These are phyloP conservation scores for Drosophila dunni DNA, from an alignment of 1,140 invertebrate species.

Conservation along the genomic window DNA sequence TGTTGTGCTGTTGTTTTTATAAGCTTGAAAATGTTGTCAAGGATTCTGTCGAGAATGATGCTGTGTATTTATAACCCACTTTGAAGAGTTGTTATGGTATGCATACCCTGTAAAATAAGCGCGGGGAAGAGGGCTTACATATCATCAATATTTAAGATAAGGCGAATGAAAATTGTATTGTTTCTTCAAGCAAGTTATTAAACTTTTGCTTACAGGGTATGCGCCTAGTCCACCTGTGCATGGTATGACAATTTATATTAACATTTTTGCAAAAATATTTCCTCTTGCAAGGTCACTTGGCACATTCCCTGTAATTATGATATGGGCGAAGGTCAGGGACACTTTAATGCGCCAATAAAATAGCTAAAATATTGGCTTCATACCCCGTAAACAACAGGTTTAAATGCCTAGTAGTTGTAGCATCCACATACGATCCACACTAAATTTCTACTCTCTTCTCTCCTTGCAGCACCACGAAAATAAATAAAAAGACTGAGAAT, in stretches of 20 bases:
- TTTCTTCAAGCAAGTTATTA: background rate
- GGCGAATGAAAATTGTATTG: too few species aligned
- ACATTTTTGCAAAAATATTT: background rate
- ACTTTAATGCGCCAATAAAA: conserved; percentile 31
- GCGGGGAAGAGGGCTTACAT: too few species aligned
- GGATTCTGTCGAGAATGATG: conserved; percentile 40
- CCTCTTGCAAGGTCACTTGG: conserved; percentile 18
- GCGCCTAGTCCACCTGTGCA: background rate
- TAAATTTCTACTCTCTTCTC: background rate
- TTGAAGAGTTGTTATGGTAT: background rate
- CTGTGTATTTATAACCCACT: conserved; percentile 8
- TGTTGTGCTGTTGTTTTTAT: conserved; percentile 42
- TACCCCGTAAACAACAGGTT: background rate
- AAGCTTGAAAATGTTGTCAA: conserved; percentile 60
- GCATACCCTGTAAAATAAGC: background rate
- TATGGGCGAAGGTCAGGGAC: conserved; percentile 40
- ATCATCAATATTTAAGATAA: too few species aligned
- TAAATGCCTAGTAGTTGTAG: background rate
- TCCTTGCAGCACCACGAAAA: conserved; percentile 42
- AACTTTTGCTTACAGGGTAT: conserved; percentile 22
- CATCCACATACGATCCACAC: background rate
- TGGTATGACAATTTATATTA: conserved; percentile 1
- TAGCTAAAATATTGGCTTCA: background rate
- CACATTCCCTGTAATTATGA: conserved; percentile 11
- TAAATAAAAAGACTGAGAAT: conserved; percentile 60